Percentiles rank a stretch among this genome's conserved stretches.
These are phyloP conservation scores for Oxyteleia sp. DNA, from an alignment of 2,888 invertebrate genomes.

Conservation along the genomic window DNA sequence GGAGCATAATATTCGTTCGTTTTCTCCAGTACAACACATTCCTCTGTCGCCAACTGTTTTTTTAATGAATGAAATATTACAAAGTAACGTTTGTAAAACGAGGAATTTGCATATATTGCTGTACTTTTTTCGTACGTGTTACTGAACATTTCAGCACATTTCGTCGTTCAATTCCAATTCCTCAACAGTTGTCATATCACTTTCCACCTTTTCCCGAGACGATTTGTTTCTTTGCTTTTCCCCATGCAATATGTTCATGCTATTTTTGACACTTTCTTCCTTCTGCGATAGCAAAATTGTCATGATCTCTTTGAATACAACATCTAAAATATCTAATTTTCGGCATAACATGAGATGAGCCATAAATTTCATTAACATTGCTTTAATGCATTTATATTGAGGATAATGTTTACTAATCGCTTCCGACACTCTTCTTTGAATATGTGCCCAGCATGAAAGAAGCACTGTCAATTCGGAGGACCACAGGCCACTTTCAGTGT, in stretches of 20 bases:
- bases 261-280: slow-evolving; percentile 15
- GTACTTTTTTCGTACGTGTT: slow-evolving; percentile 9
- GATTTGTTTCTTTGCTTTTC: slow-evolving; percentile 7
- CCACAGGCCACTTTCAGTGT: neutral
- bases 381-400: slow-evolving; percentile 34
- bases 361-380: slow-evolving; percentile 64
- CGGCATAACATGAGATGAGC: slow-evolving; percentile 51
- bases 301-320: slow-evolving; percentile 46
- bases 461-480: slow-evolving; percentile 23
- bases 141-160: neutral
- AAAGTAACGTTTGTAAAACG: slow-evolving; percentile 27
- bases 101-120: slow-evolving; percentile 42
- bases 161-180: neutral
- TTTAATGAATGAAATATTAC: slow-evolving; percentile 1
- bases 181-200: too few species aligned
- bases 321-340: slow-evolving; percentile 38
- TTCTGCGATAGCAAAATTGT: slow-evolving; percentile 25
- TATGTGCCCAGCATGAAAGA: too few species aligned
- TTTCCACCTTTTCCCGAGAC: too few species aligned
- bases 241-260: too few species aligned
- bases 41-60: neutral
- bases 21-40: slow-evolving; percentile 3
- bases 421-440: slow-evolving; percentile 49
- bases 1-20: slow-evolving; percentile 22
- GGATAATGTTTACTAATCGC: slow-evolving; percentile 28